phyloP scores from a whole-genome alignment of 2,113 vertebrate genomes.

The Haemorhous mexicanus region DNA sequence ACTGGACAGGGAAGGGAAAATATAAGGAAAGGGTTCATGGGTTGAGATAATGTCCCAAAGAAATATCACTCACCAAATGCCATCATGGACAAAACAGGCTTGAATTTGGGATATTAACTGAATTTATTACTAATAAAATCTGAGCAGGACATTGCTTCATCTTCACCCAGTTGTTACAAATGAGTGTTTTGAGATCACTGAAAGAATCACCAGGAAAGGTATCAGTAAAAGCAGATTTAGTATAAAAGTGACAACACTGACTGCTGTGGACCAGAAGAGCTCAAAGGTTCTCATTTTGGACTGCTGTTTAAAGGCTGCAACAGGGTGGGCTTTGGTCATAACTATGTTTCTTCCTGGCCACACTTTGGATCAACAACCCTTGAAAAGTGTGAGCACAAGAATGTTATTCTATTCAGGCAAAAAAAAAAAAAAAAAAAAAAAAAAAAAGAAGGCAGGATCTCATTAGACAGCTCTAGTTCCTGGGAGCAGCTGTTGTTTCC shows the following conservation, averaged over 20 bases:
- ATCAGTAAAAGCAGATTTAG: not conserved
- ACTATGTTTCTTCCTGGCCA: not conserved
- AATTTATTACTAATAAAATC: not conserved
- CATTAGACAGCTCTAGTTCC: not conserved
- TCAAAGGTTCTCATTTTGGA: not conserved
- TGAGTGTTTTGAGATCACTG: not conserved
- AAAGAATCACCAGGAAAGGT: not conserved
- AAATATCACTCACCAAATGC: not conserved
- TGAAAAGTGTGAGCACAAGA: not conserved
- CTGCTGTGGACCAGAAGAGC: not conserved
- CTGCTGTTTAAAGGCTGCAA: fast-evolving
- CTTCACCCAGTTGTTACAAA: not conserved
- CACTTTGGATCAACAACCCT: not conserved
- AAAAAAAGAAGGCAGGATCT: not conserved
- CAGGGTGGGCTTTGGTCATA: not conserved
- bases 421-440: not conserved
- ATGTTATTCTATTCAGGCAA: not conserved
- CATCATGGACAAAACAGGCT: not conserved
- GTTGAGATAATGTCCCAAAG: not conserved
- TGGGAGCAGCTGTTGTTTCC: not conserved
- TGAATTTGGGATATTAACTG: fast-evolving
- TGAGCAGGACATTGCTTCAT: not conserved
- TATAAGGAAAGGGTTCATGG: not conserved
- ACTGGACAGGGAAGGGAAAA: not conserved
- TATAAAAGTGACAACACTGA: not conserved